Conservation (phyloP, 2,797 vertebrate genomes). For the Darevskia mixta region DNA sequence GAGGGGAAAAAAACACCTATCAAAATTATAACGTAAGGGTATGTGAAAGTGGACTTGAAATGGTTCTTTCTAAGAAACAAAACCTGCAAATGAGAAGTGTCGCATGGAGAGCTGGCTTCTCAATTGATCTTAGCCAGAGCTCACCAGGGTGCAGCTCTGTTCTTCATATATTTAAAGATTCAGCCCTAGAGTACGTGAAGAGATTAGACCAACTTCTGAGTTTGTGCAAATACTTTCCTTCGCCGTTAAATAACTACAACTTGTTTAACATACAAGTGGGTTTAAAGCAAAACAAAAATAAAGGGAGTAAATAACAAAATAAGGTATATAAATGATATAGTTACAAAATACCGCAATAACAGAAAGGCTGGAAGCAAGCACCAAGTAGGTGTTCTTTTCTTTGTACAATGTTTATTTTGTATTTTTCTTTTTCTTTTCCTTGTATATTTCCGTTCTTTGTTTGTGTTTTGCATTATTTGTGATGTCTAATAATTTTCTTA, state of each 20-base stretch:
- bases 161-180: not conserved
- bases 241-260: not conserved
- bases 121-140: not conserved
- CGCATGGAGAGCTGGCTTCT: not conserved
- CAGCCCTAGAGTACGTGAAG: not conserved
- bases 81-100: not conserved
- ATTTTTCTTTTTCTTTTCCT: too few species aligned
- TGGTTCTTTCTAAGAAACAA: not conserved
- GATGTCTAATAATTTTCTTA: too few species aligned
- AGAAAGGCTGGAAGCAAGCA: too few species aligned
- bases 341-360: too few species aligned
- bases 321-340: too few species aligned
- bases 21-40: not conserved
- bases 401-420: too few species aligned
- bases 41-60: not conserved
- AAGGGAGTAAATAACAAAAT: too few species aligned
- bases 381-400: too few species aligned
- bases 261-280: too few species aligned
- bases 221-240: not conserved
- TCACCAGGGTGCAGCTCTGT: not conserved
- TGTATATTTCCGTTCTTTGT: too few species aligned
- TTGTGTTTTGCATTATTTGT: too few species aligned
- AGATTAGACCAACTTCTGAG: not conserved
- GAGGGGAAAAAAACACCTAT: not conserved
- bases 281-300: too few species aligned